phyloP scores from a whole-genome alignment of 2,888 invertebrate genomes.

The Athetis lepigone region DNA sequence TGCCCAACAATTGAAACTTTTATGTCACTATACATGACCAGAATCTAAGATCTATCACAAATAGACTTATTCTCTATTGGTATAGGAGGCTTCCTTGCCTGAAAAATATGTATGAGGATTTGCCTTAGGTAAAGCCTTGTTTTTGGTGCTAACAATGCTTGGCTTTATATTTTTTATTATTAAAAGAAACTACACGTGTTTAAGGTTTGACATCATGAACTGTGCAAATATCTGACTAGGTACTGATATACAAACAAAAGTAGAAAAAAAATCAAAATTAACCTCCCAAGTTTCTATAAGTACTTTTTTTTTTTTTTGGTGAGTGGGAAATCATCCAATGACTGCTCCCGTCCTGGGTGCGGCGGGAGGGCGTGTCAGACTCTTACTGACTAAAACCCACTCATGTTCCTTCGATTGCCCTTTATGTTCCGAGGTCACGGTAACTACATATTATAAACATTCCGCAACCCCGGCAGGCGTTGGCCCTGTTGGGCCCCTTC shows the following conservation, averaged over 20 bases:
- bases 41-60: slow-evolving; percentile 43
- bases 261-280: slow-evolving; percentile 1
- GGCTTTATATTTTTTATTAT: slow-evolving; percentile 1
- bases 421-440: no score
- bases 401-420: no score
- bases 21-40: slow-evolving; percentile 49
- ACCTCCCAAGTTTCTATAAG: slow-evolving; percentile 1
- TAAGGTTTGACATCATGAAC: background rate
- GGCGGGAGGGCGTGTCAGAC: no score
- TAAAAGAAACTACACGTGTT: slow-evolving; percentile 1
- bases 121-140: slow-evolving; percentile 10
- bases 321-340: no score
- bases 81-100: slow-evolving; percentile 6
- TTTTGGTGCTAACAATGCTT: slow-evolving; percentile 9
- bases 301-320: no score
- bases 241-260: slow-evolving; percentile 10
- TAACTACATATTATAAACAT: no score
- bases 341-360: no score
- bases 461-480: no score
- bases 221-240: background rate
- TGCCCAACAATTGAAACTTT: slow-evolving; percentile 50
- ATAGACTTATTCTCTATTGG: slow-evolving; percentile 33
- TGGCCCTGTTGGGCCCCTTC: no score
- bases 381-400: no score
- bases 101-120: slow-evolving; percentile 26